These are phyloP conservation scores for Cardiocondyla obscurior DNA, from an alignment of 1,140 invertebrate genomes.

Conservation along the genomic window DNA sequence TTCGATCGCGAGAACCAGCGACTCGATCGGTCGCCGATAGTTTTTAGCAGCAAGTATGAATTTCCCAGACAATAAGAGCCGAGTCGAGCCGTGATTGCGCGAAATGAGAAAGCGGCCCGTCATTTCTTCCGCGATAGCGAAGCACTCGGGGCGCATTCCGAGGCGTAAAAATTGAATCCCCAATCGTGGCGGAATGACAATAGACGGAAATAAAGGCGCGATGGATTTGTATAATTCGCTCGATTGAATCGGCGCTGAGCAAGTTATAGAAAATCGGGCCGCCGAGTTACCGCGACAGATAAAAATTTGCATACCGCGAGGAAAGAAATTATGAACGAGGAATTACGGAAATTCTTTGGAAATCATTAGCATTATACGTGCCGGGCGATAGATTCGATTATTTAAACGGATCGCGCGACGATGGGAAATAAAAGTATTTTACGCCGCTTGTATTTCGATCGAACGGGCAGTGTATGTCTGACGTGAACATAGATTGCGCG, in stretches of 20 bases:
- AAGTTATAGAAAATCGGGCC: neutral
- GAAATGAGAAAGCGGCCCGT: neutral
- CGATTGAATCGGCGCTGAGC: neutral
- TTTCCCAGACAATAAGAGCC: neutral
- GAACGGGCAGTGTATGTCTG: neutral
- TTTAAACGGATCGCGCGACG: neutral
- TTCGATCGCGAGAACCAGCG: neutral
- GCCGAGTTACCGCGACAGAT: neutral
- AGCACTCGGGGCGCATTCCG: neutral
- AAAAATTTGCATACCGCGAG: neutral
- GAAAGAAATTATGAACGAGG: neutral
- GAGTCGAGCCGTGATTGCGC: neutral
- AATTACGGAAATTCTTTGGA: neutral
- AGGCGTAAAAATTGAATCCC: neutral
- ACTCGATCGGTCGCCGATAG: neutral
- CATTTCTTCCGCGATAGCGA: neutral
- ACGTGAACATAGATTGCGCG: neutral
- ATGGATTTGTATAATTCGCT: constrained; percentile 27
- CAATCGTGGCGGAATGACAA: neutral
- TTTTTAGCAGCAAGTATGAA: neutral
- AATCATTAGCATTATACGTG: neutral
- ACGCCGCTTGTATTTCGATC: neutral
- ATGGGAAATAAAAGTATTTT: neutral
- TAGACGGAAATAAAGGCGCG: neutral
- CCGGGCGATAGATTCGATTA: neutral